A percentile compares a stretch with the other conserved stretches of the same genome.
Conservation (phyloP, 2,888 invertebrate species). For the Dasypolia templi region DNA sequence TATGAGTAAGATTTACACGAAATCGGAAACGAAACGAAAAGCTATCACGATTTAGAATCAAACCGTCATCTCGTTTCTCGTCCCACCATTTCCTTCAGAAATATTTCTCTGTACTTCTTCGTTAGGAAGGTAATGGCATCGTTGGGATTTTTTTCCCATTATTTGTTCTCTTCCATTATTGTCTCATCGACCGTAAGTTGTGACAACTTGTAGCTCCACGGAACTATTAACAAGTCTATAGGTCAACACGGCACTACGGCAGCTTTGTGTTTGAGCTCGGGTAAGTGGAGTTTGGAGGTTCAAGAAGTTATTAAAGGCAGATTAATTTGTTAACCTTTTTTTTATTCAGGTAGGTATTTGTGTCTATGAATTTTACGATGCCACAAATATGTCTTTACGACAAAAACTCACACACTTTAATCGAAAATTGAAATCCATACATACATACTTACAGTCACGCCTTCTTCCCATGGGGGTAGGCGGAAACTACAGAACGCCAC, state of each 20-base stretch:
- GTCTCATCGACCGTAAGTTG: constrained; percentile 25
- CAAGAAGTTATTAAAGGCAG: not conserved
- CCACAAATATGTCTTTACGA: too few relatives aligned
- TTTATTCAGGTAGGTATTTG: not conserved
- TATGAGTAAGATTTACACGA: not conserved
- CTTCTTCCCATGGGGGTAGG: too few relatives aligned
- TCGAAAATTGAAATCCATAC: not conserved
- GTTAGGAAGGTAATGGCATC: constrained; percentile 19
- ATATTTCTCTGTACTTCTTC: not conserved
- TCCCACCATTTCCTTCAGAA: not conserved
- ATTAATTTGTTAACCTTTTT: not conserved
- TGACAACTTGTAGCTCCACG: constrained; percentile 19
- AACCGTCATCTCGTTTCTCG: not conserved
- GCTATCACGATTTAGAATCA: constrained; percentile 19
- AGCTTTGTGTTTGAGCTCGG: not conserved
- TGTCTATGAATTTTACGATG: not conserved
- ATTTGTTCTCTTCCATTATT: too few relatives aligned
- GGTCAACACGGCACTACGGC: not conserved
- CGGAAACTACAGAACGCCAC: too few relatives aligned
- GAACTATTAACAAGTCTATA: constrained; percentile 16
- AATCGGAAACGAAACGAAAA: not conserved
- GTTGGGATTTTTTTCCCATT: constrained; percentile 26
- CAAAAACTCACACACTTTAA: not conserved
- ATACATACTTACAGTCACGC: too few relatives aligned
- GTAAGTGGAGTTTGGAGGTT: constrained; percentile 1